Conservation (phyloP, 2,888 invertebrate genomes). For the Rhamnusium bicolor region DNA sequence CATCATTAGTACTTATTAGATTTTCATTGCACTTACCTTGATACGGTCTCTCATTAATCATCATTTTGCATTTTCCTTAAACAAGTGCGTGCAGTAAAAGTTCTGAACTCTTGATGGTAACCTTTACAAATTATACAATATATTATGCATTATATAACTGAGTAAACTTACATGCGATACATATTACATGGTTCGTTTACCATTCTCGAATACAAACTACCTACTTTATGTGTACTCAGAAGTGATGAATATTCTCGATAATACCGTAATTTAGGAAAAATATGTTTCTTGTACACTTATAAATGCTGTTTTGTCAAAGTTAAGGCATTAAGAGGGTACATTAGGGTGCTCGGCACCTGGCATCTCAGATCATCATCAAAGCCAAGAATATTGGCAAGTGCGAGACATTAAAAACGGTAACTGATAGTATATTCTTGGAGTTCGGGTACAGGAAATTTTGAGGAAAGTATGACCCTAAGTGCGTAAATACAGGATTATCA, state of each 20-base stretch:
- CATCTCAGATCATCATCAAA: no score
- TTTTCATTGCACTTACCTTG: not conserved
- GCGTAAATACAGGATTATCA: no score
- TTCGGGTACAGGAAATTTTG: no score
- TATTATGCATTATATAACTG: slow-evolving; percentile 23
- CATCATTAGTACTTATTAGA: no score
- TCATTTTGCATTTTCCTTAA: not conserved
- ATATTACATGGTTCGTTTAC: slow-evolving; percentile 19
- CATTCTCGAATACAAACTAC: slow-evolving; percentile 30
- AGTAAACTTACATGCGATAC: slow-evolving; percentile 17
- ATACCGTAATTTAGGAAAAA: slow-evolving; percentile 1
- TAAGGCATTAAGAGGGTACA: no score
- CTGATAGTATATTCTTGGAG: no score
- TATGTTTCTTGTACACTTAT: not conserved
- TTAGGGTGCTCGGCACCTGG: no score
- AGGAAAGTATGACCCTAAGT: no score
- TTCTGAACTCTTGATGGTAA: not conserved
- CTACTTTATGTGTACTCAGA: slow-evolving; percentile 24
- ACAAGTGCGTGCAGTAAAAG: not conserved
- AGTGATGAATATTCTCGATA: slow-evolving; percentile 32
- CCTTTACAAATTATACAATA: slow-evolving; percentile 20
- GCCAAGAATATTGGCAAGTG: no score
- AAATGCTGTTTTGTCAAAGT: no score
- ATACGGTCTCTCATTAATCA: not conserved
- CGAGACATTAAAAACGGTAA: no score